phyloP scores from a whole-genome alignment of 2,113 vertebrate genomes.

The Chaetorhynchus papuensis region DNA sequence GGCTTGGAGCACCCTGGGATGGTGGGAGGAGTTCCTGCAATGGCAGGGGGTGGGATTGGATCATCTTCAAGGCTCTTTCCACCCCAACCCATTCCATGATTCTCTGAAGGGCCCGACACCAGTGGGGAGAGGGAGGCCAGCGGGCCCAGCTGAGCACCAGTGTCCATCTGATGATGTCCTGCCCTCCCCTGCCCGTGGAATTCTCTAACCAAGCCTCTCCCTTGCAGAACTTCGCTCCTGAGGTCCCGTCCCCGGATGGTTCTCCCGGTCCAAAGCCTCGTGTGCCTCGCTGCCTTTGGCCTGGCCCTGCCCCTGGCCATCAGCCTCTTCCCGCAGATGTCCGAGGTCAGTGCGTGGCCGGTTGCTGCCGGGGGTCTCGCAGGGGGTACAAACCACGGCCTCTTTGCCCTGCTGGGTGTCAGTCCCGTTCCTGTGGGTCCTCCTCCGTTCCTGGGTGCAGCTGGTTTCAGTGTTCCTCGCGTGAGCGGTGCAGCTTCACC shows the following conservation, averaged over 20 bases:
- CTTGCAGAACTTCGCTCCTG: conserved; percentile 81
- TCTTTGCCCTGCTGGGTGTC: background rate
- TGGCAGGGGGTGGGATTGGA: rapidly evolving
- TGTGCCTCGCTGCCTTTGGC: conserved; percentile 88
- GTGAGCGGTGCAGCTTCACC: background rate
- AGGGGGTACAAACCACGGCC: background rate
- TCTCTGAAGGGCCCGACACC: background rate
- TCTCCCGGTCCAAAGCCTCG: conserved; percentile 87
- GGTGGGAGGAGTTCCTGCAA: background rate
- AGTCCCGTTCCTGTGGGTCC: background rate
- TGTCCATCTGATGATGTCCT: rapidly evolving
- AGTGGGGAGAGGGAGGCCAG: background rate
- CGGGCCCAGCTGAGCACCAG: background rate
- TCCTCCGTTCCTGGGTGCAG: background rate
- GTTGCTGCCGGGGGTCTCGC: background rate
- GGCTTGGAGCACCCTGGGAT: background rate
- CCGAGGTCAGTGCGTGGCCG: conserved; percentile 77
- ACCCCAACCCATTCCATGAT: background rate
- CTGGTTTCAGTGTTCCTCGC: rapidly evolving
- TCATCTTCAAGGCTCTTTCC: background rate
- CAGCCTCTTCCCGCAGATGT: conserved; percentile 95
- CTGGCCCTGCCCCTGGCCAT: conserved; percentile 92
- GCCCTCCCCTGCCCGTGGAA: background rate
- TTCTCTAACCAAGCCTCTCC: background rate
- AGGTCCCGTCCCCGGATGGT: conserved; percentile 76